phyloP scores from a whole-genome alignment of 2,888 invertebrate genomes.

The Cordilura impudica region DNA sequence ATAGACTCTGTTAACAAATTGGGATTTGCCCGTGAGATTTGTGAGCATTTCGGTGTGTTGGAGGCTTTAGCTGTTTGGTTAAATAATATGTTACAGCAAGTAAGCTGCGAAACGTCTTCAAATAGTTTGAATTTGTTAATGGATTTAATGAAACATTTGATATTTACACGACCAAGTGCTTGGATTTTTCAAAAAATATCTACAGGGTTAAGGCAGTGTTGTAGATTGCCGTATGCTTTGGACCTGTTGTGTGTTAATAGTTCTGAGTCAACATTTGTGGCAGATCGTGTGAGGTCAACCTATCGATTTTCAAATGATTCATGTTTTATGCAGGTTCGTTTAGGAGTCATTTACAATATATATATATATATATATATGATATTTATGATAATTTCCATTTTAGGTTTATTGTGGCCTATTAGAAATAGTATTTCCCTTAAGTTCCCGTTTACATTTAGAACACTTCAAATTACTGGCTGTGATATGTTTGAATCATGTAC shows the following conservation, averaged over 20 bases:
- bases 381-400: conserved; percentile 1
- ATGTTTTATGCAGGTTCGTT: conserved; percentile 73
- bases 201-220: conserved; percentile 66
- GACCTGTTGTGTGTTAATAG: conserved; percentile 68
- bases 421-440: conserved; percentile 71
- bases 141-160: conserved; percentile 71
- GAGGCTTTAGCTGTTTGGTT: conserved; percentile 70
- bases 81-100: conserved; percentile 64
- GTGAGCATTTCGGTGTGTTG: conserved; percentile 71
- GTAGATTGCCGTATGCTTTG: conserved; percentile 62
- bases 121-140: conserved; percentile 65
- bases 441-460: conserved; percentile 62
- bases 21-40: conserved; percentile 72
- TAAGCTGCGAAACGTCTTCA: conserved; percentile 29
- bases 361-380: too few species aligned
- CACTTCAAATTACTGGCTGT: conserved; percentile 69
- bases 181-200: conserved; percentile 72
- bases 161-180: conserved; percentile 72
- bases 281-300: conserved; percentile 70
- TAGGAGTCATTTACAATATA: too few species aligned
- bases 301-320: conserved; percentile 73
- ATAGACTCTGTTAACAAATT: conserved; percentile 70
- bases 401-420: conserved; percentile 73
- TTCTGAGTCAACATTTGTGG: conserved; percentile 65
- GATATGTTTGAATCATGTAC: conserved; percentile 72